Evolutionary conservation across 2,888 invertebrate species (phyloP).

Genomic region (Eretmocerus hayati): DNA sequence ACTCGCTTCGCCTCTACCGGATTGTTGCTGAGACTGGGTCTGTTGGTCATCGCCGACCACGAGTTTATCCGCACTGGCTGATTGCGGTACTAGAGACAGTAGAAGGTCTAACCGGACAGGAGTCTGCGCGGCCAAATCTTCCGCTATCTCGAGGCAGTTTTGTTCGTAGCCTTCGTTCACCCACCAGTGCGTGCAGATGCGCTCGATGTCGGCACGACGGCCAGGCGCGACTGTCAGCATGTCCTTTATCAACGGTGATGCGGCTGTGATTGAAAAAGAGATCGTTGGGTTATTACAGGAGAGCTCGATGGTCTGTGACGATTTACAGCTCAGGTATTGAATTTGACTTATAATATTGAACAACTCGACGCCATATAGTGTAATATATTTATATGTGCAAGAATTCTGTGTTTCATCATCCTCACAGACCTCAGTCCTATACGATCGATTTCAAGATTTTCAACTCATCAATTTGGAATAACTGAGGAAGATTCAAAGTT

Average conservation of each 20-base stretch:
- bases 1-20: slow-evolving; percentile 8
- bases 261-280: slow-evolving; percentile 73
- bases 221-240: slow-evolving; percentile 90
- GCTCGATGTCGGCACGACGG: slow-evolving; percentile 84
- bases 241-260: slow-evolving; percentile 87
- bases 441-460: too few relatives aligned
- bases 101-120: slow-evolving; percentile 83
- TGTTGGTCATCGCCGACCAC: slow-evolving; percentile 54
- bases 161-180: slow-evolving; percentile 80
- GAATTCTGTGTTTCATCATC: too few relatives aligned
- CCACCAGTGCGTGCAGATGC: slow-evolving; percentile 96
- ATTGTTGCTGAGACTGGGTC: slow-evolving; percentile 8
- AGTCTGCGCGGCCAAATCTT: slow-evolving; percentile 82
- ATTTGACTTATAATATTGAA: too few relatives aligned
- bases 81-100: slow-evolving; percentile 72
- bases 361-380: too few relatives aligned
- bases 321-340: too few relatives aligned
- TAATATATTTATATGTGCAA: too few relatives aligned
- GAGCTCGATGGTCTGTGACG: too few relatives aligned
- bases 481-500: too few relatives aligned
- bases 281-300: too few relatives aligned
- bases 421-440: too few relatives aligned
- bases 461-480: too few relatives aligned
- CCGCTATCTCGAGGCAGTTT: slow-evolving; percentile 77
- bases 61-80: slow-evolving; percentile 63